A percentile compares a stretch with the other conserved stretches of the same genome.
Evolutionary conservation across 2,113 vertebrate genomes (phyloP).

Genomic region (Hemiscyllium ocellatum): DNA sequence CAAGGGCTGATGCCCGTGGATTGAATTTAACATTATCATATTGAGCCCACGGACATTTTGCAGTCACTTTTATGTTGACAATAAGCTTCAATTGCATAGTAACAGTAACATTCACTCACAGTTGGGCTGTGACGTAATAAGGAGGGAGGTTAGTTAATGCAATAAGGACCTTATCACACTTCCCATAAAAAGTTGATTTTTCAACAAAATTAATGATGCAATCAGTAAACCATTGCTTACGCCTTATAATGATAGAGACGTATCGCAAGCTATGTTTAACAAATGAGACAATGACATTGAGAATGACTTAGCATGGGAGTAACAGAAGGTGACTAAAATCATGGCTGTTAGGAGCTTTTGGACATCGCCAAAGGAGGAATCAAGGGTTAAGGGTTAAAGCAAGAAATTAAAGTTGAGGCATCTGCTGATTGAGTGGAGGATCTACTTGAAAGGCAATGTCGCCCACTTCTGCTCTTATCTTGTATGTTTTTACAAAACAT

Average conservation of each 20-base stretch:
- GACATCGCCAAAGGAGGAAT: neutral
- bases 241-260: neutral
- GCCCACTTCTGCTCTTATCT: neutral
- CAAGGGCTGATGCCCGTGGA: neutral
- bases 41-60: neutral
- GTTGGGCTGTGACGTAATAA: neutral
- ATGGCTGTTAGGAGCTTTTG: neutral
- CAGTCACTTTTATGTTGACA: neutral
- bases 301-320: neutral
- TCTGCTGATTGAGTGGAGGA: no score
- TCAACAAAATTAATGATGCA: neutral
- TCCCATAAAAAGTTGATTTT: neutral
- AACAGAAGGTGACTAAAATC: neutral
- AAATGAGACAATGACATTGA: neutral
- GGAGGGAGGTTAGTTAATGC: neutral
- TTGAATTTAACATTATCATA: neutral
- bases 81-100: neutral
- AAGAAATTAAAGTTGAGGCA: neutral
- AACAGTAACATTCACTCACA: neutral
- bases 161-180: neutral
- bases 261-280: neutral
- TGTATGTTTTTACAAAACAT: neutral
- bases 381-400: neutral
- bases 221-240: neutral
- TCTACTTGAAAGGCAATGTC: neutral